phyloP scores from a whole-genome alignment of 2,888 invertebrate genomes.

The Dynastes maya region DNA sequence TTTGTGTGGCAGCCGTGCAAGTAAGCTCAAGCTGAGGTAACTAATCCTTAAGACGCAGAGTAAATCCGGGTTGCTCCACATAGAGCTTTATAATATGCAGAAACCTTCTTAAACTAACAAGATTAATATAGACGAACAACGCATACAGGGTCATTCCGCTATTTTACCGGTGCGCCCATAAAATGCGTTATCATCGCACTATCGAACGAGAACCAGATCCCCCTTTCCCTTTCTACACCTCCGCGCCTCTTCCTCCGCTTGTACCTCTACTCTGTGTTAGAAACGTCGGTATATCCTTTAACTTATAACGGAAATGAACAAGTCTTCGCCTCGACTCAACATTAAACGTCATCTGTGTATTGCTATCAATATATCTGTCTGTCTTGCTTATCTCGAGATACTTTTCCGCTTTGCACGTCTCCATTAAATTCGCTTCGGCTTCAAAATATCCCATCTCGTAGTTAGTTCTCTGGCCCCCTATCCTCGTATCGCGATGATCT shows the following conservation, averaged over 20 bases:
- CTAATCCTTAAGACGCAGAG: conserved; percentile 79
- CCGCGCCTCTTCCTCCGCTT: neutral
- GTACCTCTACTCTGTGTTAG: too few relatives aligned
- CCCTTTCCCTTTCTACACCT: conserved; percentile 1
- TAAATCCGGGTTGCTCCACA: conserved; percentile 68
- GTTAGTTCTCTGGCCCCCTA: conserved; percentile 49
- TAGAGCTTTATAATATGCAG: conserved; percentile 81
- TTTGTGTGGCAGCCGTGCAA: conserved; percentile 69
- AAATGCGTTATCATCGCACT: conserved; percentile 47
- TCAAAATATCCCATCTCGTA: conserved; percentile 60
- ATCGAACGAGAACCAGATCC: conserved; percentile 1
- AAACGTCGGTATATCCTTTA: conserved; percentile 47
- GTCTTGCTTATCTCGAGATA: conserved; percentile 68
- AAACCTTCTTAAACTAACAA: conserved; percentile 83
- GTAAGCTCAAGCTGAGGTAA: conserved; percentile 70
- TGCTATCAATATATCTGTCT: conserved; percentile 70
- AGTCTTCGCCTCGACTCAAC: conserved; percentile 64
- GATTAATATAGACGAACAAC: conserved; percentile 79
- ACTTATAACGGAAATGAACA: conserved; percentile 67
- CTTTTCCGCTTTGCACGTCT: conserved; percentile 69
- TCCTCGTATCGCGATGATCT: conserved; percentile 63
- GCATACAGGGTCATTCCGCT: conserved; percentile 66
- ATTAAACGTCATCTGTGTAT: conserved; percentile 68
- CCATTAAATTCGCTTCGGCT: conserved; percentile 66
- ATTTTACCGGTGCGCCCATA: conserved; percentile 45